Evolutionary conservation across 1,140 invertebrate genomes (phyloP).

Genomic region (Matsumurasca onukii): DNA sequence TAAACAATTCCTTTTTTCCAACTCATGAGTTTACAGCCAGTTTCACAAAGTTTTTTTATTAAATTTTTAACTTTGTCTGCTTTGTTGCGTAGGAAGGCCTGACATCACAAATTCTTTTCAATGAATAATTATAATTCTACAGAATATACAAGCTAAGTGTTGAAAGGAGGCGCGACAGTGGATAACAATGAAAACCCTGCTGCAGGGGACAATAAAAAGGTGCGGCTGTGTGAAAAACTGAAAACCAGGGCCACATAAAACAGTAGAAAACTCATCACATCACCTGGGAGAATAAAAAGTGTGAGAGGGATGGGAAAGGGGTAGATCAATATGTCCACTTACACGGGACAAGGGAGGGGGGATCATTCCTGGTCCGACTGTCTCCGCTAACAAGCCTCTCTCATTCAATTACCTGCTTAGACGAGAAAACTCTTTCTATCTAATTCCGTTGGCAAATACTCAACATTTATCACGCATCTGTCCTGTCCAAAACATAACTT

Average conservation of each 20-base stretch:
- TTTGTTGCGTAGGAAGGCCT: no score
- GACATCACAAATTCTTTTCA: no score
- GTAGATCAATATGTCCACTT: not conserved
- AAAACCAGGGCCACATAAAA: constrained; percentile 29
- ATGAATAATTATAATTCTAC: no score
- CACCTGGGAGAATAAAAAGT: constrained; percentile 15
- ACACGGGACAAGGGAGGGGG: not conserved
- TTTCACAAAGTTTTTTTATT: no score
- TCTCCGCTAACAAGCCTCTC: not conserved
- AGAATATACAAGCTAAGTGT: not conserved
- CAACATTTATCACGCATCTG: no score
- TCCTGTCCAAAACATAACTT: no score
- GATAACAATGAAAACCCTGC: constrained; percentile 8
- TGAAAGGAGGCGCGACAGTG: not conserved
- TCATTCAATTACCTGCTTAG: not conserved
- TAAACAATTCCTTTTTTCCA: no score
- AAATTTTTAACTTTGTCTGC: no score
- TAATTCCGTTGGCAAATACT: no score
- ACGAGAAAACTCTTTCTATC: not conserved
- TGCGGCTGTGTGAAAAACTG: constrained; percentile 1
- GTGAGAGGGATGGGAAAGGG: not conserved
- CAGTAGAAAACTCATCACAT: constrained; percentile 23
- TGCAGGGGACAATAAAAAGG: constrained; percentile 15
- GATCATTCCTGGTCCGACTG: not conserved
- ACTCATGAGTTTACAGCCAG: no score